phyloP scores from a whole-genome alignment of 2,888 invertebrate species.

The Diarsia rubi region DNA sequence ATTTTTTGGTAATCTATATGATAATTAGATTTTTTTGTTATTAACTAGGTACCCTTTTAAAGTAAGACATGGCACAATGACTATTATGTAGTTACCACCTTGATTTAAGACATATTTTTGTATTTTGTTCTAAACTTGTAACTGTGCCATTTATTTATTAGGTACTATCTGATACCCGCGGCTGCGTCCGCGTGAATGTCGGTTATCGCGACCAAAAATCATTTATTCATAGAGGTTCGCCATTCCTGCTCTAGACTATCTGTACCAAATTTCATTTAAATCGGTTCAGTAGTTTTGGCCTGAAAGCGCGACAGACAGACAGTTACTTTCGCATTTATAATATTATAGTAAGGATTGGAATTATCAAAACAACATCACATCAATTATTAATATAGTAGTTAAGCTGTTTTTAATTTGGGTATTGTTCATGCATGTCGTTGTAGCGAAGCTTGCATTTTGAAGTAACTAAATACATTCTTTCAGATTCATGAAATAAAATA shows the following conservation, averaged over 20 bases:
- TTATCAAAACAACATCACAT: slow-evolving; percentile 1
- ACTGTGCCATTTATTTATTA: slow-evolving; percentile 12
- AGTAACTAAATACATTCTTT: slow-evolving; percentile 12
- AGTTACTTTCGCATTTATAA: no score
- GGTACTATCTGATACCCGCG: no score
- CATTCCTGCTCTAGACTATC: no score
- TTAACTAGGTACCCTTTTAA: not conserved
- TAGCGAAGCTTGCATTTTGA: slow-evolving; percentile 1
- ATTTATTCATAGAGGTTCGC: no score
- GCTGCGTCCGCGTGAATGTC: no score
- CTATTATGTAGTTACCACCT: not conserved
- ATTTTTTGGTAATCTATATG: no score
- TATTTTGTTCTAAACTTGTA: not conserved
- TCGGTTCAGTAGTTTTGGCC: no score
- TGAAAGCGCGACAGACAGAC: no score
- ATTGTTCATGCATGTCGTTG: not conserved
- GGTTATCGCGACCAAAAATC: no score
- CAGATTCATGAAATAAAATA: slow-evolving; percentile 46
- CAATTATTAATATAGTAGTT: not conserved
- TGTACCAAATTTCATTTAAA: no score
- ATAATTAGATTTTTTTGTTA: no score
- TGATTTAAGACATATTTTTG: not conserved
- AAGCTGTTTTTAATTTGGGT: not conserved
- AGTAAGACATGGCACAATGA: not conserved
- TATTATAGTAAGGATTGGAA: no score